Conservation (phyloP, 2,888 invertebrate species). For the Ophion slaviceki region DNA sequence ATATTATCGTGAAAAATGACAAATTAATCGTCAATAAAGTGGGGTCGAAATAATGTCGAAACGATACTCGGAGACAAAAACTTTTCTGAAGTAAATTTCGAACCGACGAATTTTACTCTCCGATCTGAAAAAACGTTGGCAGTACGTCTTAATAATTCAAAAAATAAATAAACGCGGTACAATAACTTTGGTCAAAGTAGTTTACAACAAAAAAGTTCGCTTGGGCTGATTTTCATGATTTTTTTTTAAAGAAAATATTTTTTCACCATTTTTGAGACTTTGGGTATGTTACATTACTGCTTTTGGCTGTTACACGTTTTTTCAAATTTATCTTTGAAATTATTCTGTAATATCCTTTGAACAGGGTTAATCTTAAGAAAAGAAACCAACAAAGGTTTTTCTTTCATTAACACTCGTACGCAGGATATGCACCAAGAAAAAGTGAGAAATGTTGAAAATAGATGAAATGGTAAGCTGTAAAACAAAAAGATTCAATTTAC, state of each 20-base stretch:
- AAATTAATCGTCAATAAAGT: neutral
- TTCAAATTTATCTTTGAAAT: too few species aligned
- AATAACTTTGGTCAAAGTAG: neutral
- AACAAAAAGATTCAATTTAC: too few species aligned
- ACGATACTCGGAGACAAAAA: neutral
- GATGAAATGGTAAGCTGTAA: too few species aligned
- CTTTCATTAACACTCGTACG: too few species aligned
- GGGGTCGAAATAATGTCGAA: neutral
- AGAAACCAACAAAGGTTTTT: too few species aligned
- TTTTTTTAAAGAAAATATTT: neutral
- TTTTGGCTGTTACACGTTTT: too few species aligned
- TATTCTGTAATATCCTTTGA: too few species aligned
- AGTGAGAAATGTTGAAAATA: too few species aligned
- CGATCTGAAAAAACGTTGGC: neutral
- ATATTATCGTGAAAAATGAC: neutral
- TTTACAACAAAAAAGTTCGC: neutral
- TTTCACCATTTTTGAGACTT: too few species aligned
- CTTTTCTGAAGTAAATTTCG: neutral
- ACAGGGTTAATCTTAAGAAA: too few species aligned
- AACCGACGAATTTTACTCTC: neutral
- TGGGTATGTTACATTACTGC: too few species aligned
- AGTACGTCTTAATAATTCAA: neutral
- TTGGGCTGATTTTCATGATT: neutral
- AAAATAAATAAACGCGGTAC: neutral
- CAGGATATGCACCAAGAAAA: too few species aligned